Conservation (phyloP, 2,888 invertebrate genomes). For the Drosophila kuntzei region DNA sequence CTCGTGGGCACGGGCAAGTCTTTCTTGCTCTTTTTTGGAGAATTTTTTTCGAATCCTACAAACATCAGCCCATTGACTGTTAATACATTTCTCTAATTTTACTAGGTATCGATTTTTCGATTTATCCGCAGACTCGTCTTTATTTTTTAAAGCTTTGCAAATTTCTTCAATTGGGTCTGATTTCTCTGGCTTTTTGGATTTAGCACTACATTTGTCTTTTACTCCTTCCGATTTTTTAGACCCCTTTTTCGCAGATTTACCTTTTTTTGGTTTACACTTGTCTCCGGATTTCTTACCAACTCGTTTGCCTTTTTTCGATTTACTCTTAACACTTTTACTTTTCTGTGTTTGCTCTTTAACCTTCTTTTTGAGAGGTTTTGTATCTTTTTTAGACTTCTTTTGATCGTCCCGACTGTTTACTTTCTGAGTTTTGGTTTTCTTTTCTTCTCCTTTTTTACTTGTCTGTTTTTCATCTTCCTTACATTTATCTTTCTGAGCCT, state of each 20-base stretch:
- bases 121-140: background rate
- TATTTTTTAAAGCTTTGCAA: background rate
- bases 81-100: conserved; percentile 21
- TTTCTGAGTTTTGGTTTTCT: background rate
- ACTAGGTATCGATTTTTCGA: background rate
- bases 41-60: conserved; percentile 14
- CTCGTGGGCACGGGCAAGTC: conserved; percentile 1
- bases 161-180: conserved; percentile 3
- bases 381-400: background rate
- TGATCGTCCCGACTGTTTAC: no score
- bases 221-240: background rate
- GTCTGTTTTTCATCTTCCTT: background rate
- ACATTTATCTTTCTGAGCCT: background rate
- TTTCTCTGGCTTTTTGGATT: background rate
- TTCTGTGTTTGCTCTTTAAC: conserved; percentile 1
- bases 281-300: background rate
- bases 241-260: background rate
- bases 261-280: background rate
- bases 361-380: background rate
- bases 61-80: conserved; percentile 19
- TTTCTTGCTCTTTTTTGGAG: conserved; percentile 13
- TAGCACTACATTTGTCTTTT: background rate
- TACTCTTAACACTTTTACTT: background rate
- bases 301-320: background rate
- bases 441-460: background rate